Base-by-base conservation (phyloP, 2,113 vertebrate species). In the Syngnathus typhle region DNA sequence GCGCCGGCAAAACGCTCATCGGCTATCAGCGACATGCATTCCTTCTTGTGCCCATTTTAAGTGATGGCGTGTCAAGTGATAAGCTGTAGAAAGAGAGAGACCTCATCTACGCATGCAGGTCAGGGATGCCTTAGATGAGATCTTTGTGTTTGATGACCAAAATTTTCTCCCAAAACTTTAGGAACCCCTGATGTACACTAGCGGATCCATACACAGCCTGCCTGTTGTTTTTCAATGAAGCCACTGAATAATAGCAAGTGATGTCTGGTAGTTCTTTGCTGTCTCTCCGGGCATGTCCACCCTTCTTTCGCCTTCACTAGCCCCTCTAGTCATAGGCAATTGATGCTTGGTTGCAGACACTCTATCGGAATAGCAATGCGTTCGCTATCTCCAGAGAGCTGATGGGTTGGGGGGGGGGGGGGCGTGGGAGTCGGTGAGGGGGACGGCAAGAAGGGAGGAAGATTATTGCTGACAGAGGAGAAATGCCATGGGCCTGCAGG, bases 381-480 rank as follows among this genome's bases (percentile, higher is more conserved):
- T 79, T 41, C 71, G 61, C 68, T 81, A 71, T 80, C 83, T 83
- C 75, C 70, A 18, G 21, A 62, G 60, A 62, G 60, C 38, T 61
- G 38, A 59, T 23, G 44, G 7, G 58, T 39, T 67, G 16, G 41
- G 23, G 54, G 11, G 54, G 1, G 54, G 21, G 27, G 21, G 15
- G 21, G 13, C 52, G 52, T 27, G 21, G 52, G 72, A 73, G 73
- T 63, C 55, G 79, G 78, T 52, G 78, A 70, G 65, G 68, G 44
- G 27, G 44, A 73, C 69, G 74, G 78, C 68, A 71, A 58, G 75
- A 73, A 77, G 81, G 73, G 71, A 36, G 55, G 75, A 78, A 78
- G 80, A 83, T 85, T 88, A 89, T 64, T 88, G 90, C 89, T 90
- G 88, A 90, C 84, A 81, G 83, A 76, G 84, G 74, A 70, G 72